Base-by-base conservation (phyloP, 2,888 invertebrate species). In the Lottia scabra region DNA sequence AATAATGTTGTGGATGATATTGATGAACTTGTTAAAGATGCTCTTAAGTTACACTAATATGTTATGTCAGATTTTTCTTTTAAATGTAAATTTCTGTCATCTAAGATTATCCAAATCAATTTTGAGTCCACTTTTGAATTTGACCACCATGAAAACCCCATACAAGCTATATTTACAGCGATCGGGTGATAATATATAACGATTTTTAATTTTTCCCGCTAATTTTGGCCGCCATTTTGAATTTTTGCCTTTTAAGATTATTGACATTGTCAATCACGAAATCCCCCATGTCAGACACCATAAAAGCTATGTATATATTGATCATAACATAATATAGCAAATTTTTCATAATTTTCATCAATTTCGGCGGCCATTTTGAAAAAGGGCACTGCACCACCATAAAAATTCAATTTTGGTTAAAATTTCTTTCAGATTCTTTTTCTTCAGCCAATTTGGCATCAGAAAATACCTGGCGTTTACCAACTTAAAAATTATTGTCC, bases 401-500 rank as follows among this genome's bases (percentile, higher is more conserved):
- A 48, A 48, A 48, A 48, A 48, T 48, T 48, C 5, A 10, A 13
- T 48, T 48, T 10, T 48, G 0, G 13, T 5, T 6, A 48, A 48
- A 48, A 48, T 15, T 10, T 48, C 48, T 48, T 48, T 4, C 15
- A 10, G 48, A 48, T 48, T 48, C 48, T 46, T 10, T 10, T 10
- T 48, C 15, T 48, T 48, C 48, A 48, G 48, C 48, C 48, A 48
- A 48, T 48, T 48, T 46, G 46, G 46, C 46, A 46, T 46, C 46
- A 46, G 46, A n/a, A 46, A 46, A 46, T 46, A 46, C 46, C 46
- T n/a, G 46, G 46, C 46, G 46, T 46, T 46, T 46, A 46, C 46
- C 2, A 46, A 46, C 16, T 46, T 46, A 46, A 5, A n/a, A n/a
- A 46, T 46, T 46, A 46, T 46, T 46, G 46, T 46, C 46, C 46